Evolutionary conservation across 2,113 vertebrate genomes (phyloP).

Genomic region (Nerophis ophidion): DNA sequence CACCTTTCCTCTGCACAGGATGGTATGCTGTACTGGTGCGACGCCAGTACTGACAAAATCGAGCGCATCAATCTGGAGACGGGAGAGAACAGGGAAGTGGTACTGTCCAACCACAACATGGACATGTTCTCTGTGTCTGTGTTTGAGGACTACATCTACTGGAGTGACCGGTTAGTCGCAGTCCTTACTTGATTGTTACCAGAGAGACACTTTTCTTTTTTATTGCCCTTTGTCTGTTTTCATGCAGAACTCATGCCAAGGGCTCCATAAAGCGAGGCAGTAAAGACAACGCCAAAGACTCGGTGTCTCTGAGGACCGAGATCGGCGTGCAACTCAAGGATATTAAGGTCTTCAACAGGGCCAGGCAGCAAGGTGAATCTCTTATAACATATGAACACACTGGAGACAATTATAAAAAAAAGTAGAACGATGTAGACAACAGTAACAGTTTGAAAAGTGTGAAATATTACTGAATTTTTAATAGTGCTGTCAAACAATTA

Average conservation of each 20-base stretch:
- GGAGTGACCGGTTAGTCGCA: constrained; percentile 86
- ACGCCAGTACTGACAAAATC: constrained; percentile 93
- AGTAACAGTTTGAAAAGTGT: too few species aligned
- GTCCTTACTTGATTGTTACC: not conserved
- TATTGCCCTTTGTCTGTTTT: constrained; percentile 10
- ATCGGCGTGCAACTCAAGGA: constrained; percentile 97
- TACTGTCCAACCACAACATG: constrained; percentile 95
- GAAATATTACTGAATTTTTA: too few species aligned
- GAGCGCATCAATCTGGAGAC: constrained; percentile 93
- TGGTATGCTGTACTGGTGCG: constrained; percentile 93
- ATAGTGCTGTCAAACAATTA: too few species aligned
- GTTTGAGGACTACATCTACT: constrained; percentile 95
- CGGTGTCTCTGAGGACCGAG: constrained; percentile 85
- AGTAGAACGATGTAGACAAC: too few species aligned
- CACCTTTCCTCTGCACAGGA: constrained; percentile 65
- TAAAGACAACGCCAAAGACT: constrained; percentile 93
- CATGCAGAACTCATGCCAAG: constrained; percentile 86
- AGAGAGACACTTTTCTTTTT: not conserved
- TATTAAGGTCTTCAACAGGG: constrained; percentile 96
- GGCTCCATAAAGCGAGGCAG: constrained; percentile 94
- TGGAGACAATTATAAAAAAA: not conserved
- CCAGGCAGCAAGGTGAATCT: constrained; percentile 83
- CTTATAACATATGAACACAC: not conserved
- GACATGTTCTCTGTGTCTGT: constrained; percentile 98
- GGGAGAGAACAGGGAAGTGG: constrained; percentile 87